Evolutionary conservation across 1,140 invertebrate species (phyloP), one percentile per base, ranked within the genome.

Genomic region (Bombus haemorrhoidalis): DNA sequence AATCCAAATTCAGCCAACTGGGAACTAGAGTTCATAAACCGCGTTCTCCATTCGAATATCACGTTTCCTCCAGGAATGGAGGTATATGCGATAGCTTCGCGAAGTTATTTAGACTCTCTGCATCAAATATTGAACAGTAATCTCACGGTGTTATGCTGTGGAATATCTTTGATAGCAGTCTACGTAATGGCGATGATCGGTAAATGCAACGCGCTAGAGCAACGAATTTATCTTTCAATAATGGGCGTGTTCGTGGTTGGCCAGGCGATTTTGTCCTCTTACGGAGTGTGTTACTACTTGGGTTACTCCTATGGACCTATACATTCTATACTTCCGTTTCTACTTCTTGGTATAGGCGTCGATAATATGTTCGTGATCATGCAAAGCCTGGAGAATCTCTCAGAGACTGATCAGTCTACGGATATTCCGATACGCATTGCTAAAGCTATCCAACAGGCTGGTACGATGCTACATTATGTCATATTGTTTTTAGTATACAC

Each of bases 151-250:
- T 92, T 96, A 1, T 94, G 95, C 25, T 95, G 94, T 57, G 96
- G 96, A 15, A 95, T 96, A 78, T 95, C 94, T 8, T 91, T 96
- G 25, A 95, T 96, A 39, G 95, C 96, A 69, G 86, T 96, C 59
- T 96, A 96, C 90, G 95, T 96, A 12, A 94, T 95, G 73, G 89
- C 95, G 10, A 96, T 96, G 92, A 94, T 96, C 32, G 96, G 96
- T 22, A 95, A 95, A 83, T 96, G 96, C 86, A 96, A 96, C 86
- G 75, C 94, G 9, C 92, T 96, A 3, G 94, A 96, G 80, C 96
- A 96, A 83, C 94, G 96, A 82, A 92, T 95, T 73, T 95, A 95
- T 75, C 84, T 96, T 8, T 95, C 96, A 1, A 74, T 96, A 15
- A 92, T 95, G 91, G 96, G 96, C 3, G 94, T 96, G 22, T 91